Evolutionary conservation across 1,140 invertebrate species (phyloP).

Genomic region (Trichonephila clavata): DNA sequence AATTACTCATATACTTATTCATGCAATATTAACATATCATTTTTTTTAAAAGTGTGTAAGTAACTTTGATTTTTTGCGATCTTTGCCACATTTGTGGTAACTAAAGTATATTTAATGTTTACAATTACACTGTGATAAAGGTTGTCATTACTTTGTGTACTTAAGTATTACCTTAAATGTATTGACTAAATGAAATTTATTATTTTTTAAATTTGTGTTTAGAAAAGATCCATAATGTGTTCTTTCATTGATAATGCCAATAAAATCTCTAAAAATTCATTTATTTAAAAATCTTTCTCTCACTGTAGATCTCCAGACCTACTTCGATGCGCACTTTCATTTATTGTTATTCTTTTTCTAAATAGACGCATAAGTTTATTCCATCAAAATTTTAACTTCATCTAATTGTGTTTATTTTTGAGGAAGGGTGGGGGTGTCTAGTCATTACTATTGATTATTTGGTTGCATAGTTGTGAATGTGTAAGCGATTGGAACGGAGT

Average conservation of each 20-base stretch:
- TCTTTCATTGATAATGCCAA: too few species aligned
- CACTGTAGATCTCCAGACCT: too few species aligned
- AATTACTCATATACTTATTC: not conserved
- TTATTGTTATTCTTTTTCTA: too few species aligned
- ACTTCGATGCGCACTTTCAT: too few species aligned
- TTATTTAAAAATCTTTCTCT: too few species aligned
- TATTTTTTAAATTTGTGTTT: not conserved
- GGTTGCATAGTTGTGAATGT: not conserved
- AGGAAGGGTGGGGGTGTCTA: not conserved
- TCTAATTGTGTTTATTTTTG: not conserved
- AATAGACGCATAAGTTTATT: too few species aligned
- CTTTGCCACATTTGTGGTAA: not conserved
- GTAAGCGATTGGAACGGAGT: too few species aligned
- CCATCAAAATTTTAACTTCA: too few species aligned
- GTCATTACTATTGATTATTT: constrained; percentile 3
- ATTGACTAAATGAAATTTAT: not conserved
- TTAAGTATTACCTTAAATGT: not conserved
- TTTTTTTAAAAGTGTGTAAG: not conserved
- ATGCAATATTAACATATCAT: not conserved
- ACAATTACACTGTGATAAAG: not conserved
- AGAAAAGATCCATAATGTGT: too few species aligned
- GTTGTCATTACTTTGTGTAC: not conserved
- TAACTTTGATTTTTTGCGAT: not conserved
- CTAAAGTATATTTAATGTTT: not conserved
- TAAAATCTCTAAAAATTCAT: too few species aligned